Percentiles rank a stretch among this genome's conserved stretches.
Conservation (phyloP, 1,140 invertebrate genomes). For the Drosophila setifemur region DNA sequence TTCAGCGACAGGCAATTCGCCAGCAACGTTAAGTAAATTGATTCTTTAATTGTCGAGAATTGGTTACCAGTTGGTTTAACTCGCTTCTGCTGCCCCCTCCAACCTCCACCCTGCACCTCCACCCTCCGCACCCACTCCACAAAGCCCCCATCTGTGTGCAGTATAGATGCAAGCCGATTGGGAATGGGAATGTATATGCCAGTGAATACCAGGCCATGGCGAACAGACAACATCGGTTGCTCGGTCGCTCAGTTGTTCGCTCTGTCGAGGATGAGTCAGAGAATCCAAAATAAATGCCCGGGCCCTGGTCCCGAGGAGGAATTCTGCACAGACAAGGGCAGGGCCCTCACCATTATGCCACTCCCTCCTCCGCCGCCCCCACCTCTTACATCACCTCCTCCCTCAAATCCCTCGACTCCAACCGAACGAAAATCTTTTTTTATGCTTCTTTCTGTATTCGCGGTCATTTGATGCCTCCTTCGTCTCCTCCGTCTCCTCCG, state of each 20-base stretch:
- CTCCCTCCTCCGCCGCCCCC: slow-evolving; percentile 2
- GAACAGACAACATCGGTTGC: slow-evolving; percentile 28
- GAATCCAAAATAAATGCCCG: slow-evolving; percentile 64
- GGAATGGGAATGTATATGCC: slow-evolving; percentile 4
- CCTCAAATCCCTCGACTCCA: slow-evolving; percentile 19
- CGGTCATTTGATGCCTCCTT: slow-evolving; percentile 49
- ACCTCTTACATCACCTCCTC: not conserved
- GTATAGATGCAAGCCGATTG: slow-evolving; percentile 16
- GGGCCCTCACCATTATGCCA: slow-evolving; percentile 11
- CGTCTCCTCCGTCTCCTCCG: not conserved
- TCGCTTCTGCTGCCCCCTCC: slow-evolving; percentile 51
- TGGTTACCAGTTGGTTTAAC: slow-evolving; percentile 78
- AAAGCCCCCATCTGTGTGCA: slow-evolving; percentile 65
- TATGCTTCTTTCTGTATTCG: slow-evolving; percentile 34
- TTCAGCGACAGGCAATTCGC: slow-evolving; percentile 61
- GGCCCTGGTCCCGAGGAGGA: slow-evolving; percentile 7
- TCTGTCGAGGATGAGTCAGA: slow-evolving; percentile 58
- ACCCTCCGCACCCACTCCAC: slow-evolving; percentile 22
- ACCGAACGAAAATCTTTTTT: slow-evolving; percentile 21
- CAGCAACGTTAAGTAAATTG: slow-evolving; percentile 77
- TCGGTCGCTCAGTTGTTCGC: too few species aligned
- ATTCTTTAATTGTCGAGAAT: slow-evolving; percentile 80
- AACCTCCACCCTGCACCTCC: not conserved
- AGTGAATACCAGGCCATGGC: slow-evolving; percentile 30
- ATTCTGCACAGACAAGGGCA: slow-evolving; percentile 40